Conservation (phyloP, 2,888 invertebrate genomes). For the Diloba caeruleocephala region DNA sequence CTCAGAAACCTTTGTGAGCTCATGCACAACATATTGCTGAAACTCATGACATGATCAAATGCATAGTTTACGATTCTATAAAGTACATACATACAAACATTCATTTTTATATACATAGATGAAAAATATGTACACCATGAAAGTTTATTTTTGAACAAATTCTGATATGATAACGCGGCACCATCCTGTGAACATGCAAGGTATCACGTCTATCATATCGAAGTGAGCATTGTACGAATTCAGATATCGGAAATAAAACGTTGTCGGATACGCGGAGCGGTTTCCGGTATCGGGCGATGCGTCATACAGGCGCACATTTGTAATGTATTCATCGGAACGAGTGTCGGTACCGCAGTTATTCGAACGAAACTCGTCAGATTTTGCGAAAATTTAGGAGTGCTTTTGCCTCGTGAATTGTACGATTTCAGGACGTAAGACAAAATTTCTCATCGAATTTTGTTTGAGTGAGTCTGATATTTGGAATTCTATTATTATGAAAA, state of each 20-base stretch:
- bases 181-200: conserved; percentile 46
- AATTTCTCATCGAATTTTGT: too few species aligned
- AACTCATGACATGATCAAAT: too few species aligned
- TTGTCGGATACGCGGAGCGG: conserved; percentile 58
- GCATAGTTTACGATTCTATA: conserved; percentile 1
- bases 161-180: conserved; percentile 32
- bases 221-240: conserved; percentile 64
- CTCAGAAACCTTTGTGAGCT: too few species aligned
- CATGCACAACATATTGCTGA: too few species aligned
- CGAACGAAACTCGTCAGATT: conserved; percentile 36
- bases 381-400: conserved; percentile 10
- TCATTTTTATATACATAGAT: conserved; percentile 20
- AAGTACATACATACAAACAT: conserved; percentile 7
- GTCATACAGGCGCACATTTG: conserved; percentile 54
- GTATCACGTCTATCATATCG: conserved; percentile 60
- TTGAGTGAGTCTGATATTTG: too few species aligned
- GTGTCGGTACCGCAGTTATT: conserved; percentile 24
- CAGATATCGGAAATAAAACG: conserved; percentile 68
- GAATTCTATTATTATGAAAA: too few species aligned
- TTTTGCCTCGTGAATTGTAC: conserved; percentile 1
- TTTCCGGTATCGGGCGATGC: conserved; percentile 61
- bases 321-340: conserved; percentile 58
- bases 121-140: conserved; percentile 15
- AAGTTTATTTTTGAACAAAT: conserved; percentile 21
- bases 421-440: neutral